Evolutionary conservation across 2,888 invertebrate genomes (phyloP), one percentile per base, ranked within the genome.

Genomic region (Phragmatobia fuliginosa): DNA sequence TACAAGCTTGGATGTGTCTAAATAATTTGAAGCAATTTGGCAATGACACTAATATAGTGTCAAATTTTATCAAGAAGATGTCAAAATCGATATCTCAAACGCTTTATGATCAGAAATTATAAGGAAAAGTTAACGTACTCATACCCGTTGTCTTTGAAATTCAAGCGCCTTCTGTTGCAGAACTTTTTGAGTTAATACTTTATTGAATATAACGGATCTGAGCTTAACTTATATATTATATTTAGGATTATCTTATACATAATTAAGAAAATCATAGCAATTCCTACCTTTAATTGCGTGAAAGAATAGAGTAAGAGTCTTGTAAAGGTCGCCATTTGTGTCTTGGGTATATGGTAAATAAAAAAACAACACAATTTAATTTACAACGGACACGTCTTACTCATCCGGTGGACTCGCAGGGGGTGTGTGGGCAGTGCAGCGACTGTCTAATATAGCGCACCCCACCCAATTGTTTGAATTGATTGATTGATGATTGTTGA

Each of bases 81-180:
- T 61, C 71, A 75, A 32, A 45, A 2, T 56, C 68, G 62, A 52
- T 66, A 25, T 18, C 56, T 56, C 56, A 10, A 56, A 36, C 16
- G 4, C 11, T 56, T 28, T 16, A 32, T 28, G 28, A 56, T 31
- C 65, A 65, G 18, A 65, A 56, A 64, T 36, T 32, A 71, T 36
- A 63, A 45, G 16, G 41, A 32, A 31, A 25, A 31, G 52, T 67
- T 60, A n/a, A 69, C 61, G 72, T 21, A 66, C 84, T 85, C 73
- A 90, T 89, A 85, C 87, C 85, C 76, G 79, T 76, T 82, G 75
- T 76, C 68, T 59, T 71, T 79, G 81, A 76, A 82, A 84, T 84
- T 83, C 77, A 67, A 70, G 72, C 72, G 65, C 72, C 68, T 70
- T 88, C 80, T 90, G 88, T 56, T 74, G 45, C 62, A 68, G 21